These are phyloP conservation scores for Meliscaeva auricollis DNA, from an alignment of 2,888 invertebrate species.

Conservation along the genomic window DNA sequence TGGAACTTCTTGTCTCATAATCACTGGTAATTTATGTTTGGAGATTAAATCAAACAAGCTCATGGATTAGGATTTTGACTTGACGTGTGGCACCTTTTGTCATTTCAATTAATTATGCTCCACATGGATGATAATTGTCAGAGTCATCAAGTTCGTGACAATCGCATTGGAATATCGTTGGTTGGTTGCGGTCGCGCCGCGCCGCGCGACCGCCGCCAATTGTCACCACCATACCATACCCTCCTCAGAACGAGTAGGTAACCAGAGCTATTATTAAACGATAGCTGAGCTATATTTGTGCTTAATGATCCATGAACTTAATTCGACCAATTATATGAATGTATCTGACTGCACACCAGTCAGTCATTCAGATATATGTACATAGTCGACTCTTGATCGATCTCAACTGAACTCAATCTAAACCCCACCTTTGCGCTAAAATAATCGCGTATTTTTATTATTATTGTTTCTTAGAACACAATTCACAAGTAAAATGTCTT, in stretches of 20 bases:
- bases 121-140: conserved; percentile 58
- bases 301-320: conserved; percentile 59
- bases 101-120: conserved; percentile 61
- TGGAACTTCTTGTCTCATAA: conserved; percentile 14
- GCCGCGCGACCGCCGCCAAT: too few relatives aligned
- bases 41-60: conserved; percentile 50
- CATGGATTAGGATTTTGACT: conserved; percentile 45
- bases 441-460: neutral
- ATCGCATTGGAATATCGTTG: conserved; percentile 5
- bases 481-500: conserved; percentile 22
- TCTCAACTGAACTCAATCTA: conserved; percentile 14
- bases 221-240: too few relatives aligned
- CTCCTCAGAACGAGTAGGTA: neutral
- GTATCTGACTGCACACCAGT: conserved; percentile 20
- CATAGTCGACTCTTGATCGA: conserved; percentile 4
- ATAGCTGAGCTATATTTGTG: conserved; percentile 27
- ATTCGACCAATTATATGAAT: conserved; percentile 58
- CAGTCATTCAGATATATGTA: conserved; percentile 2
- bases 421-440: conserved; percentile 25
- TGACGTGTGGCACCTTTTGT: conserved; percentile 51
- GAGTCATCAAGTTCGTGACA: conserved; percentile 37
- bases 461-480: conserved; percentile 14
- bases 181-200: neutral
- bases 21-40: conserved; percentile 51
- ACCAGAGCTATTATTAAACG: neutral